Conservation (phyloP, 2,888 invertebrate species). For the Drosophila mayaguana region DNA sequence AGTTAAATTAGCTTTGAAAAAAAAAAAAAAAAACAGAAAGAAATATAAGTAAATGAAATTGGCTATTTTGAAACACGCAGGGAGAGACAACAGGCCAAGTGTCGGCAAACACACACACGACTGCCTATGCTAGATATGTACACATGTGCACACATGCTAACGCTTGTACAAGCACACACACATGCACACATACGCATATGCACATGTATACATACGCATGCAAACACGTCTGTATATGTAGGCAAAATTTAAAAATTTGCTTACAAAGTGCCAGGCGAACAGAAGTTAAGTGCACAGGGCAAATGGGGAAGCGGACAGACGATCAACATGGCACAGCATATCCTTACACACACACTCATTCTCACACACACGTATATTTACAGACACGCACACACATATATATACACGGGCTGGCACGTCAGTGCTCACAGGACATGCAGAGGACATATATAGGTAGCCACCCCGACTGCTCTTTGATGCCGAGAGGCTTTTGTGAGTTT, state of each 20-base stretch:
- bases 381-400: background rate
- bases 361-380: background rate
- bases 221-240: constrained; percentile 24
- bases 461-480: constrained; percentile 39
- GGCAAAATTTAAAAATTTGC: constrained; percentile 74
- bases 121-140: background rate
- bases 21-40: constrained; percentile 14
- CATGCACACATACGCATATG: background rate
- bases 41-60: constrained; percentile 4
- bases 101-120: constrained; percentile 29
- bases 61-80: constrained; percentile 17
- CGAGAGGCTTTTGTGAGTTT: constrained; percentile 63
- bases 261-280: constrained; percentile 76
- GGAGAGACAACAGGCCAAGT: constrained; percentile 26
- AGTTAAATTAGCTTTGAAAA: constrained; percentile 1
- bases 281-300: constrained; percentile 44
- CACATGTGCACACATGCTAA: background rate
- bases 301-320: constrained; percentile 18
- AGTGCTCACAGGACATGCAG: constrained; percentile 42
- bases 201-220: background rate
- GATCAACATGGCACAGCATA: constrained; percentile 50
- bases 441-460: constrained; percentile 38
- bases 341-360: constrained; percentile 20
- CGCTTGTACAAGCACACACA: background rate
- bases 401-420: constrained; percentile 3